Conservation (phyloP, 1,140 invertebrate genomes). For the Cherax quadricarinatus region DNA sequence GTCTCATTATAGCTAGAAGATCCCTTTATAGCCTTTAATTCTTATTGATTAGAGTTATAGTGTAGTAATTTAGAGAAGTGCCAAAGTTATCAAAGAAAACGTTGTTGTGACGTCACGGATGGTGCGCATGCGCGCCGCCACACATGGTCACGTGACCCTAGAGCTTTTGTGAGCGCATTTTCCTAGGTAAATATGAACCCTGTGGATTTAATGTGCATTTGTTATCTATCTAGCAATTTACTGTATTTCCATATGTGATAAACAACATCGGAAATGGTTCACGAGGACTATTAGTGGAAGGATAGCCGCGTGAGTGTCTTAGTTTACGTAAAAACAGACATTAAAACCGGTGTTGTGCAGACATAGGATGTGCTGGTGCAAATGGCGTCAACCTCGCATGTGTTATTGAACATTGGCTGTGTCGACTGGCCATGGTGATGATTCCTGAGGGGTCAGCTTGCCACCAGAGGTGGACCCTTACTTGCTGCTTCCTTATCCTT, state of each 20-base stretch:
- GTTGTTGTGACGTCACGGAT: conserved; percentile 59
- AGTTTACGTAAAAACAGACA: conserved; percentile 30
- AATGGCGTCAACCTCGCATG: conserved; percentile 66
- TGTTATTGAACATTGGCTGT: conserved; percentile 54
- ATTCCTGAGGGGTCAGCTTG: background rate
- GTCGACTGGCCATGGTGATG: background rate
- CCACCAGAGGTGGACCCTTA: too few species aligned
- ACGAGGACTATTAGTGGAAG: background rate
- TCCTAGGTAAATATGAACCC: conserved; percentile 67
- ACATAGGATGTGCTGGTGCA: conserved; percentile 33
- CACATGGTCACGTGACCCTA: conserved; percentile 69
- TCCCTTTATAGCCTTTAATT: background rate
- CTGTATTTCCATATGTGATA: background rate
- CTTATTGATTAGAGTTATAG: background rate
- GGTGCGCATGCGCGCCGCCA: conserved; percentile 61
- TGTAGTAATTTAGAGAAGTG: background rate
- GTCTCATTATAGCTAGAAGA: too few species aligned
- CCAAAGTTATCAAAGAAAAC: conserved; percentile 58
- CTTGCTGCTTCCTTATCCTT: background rate
- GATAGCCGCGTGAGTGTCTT: background rate
- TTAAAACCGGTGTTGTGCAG: conserved; percentile 61
- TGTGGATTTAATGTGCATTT: conserved; percentile 52
- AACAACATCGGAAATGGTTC: conserved; percentile 1
- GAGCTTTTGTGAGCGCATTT: conserved; percentile 72
- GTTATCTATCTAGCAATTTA: background rate